phyloP scores from a whole-genome alignment of 2,113 vertebrate species.

The Dicaeum eximium region DNA sequence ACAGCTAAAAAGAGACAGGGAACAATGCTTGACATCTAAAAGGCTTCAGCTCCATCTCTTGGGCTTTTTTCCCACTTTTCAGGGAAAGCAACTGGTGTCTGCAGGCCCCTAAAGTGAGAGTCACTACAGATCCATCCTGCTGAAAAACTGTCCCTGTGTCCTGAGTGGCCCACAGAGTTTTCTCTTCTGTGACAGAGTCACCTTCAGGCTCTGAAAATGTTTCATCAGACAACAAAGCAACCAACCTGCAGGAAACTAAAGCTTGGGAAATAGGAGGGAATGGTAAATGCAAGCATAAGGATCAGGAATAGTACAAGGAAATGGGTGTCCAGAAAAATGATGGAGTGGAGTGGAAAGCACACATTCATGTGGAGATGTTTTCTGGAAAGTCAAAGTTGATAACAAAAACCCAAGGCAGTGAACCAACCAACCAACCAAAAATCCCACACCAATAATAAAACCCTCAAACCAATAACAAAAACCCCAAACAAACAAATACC shows the following conservation, averaged over 20 bases:
- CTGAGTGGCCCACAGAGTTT: accelerated
- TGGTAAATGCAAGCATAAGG: not conserved
- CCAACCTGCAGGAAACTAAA: not conserved
- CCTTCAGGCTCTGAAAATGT: not conserved
- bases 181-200: not conserved
- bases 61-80: not conserved
- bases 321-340: not conserved
- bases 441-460: not conserved
- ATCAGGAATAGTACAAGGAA: not conserved
- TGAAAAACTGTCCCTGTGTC: not conserved
- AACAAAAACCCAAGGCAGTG: not conserved
- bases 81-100: not conserved
- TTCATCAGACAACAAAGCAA: not conserved
- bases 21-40: not conserved
- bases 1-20: not conserved
- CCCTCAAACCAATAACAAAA: too few relatives aligned
- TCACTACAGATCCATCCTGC: not conserved
- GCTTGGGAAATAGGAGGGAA: not conserved
- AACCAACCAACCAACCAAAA: not conserved
- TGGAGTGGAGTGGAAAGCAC: not conserved
- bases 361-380: not conserved
- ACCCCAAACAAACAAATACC: accelerated
- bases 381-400: not conserved
- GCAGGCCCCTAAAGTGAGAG: not conserved
- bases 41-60: not conserved